phyloP scores from a whole-genome alignment of 2,797 vertebrate genomes.

The Enteromius thamalakanensis region DNA sequence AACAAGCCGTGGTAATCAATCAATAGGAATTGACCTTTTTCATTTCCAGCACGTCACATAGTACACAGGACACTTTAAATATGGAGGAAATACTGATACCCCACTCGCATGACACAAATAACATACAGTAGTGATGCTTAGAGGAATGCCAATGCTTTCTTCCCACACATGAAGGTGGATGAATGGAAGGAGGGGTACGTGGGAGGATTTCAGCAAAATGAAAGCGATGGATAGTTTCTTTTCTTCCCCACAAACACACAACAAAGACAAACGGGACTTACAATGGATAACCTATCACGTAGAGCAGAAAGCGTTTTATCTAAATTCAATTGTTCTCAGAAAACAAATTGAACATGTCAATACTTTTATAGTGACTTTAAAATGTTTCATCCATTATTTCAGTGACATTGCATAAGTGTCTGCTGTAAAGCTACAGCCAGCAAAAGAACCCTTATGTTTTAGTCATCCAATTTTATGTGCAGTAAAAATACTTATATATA shows the following conservation, averaged over 20 bases:
- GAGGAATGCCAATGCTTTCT: neutral
- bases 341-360: constrained; percentile 19
- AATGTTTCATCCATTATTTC: constrained; percentile 21
- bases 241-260: neutral
- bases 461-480: neutral
- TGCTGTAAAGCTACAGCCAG: neutral
- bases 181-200: neutral
- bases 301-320: neutral
- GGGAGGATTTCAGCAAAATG: neutral
- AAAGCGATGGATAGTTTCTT: neutral
- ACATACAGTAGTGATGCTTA: constrained; percentile 9
- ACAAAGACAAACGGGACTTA: neutral
- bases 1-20: constrained; percentile 46
- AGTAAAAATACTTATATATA: neutral
- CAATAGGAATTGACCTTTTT: constrained; percentile 43
- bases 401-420: neutral
- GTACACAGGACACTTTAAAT: constrained; percentile 10
- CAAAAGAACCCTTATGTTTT: neutral
- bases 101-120: neutral
- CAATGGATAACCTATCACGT: neutral
- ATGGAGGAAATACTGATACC: neutral
- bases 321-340: constrained; percentile 20
- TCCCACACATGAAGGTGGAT: neutral
- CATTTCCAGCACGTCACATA: constrained; percentile 16
- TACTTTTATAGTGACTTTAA: neutral